phyloP scores from a whole-genome alignment of 2,888 invertebrate genomes.

The Agonopterix subpropinquella region DNA sequence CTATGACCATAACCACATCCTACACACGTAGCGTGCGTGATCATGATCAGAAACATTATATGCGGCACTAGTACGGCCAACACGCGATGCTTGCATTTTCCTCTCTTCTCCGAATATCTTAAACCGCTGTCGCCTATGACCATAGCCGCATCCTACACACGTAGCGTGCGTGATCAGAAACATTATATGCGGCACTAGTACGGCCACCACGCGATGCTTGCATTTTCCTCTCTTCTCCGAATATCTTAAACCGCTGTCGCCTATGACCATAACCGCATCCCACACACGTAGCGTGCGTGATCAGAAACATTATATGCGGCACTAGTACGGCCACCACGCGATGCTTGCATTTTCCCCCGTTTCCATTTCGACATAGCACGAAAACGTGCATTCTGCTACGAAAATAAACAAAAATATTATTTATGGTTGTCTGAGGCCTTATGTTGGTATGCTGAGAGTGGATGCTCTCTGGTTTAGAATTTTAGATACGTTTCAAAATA shows the following conservation, averaged over 20 bases:
- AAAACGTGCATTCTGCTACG: conserved; percentile 5
- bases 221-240: no score
- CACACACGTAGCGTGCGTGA: conserved; percentile 22
- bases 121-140: no score
- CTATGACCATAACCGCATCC: background rate
- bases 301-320: conserved; percentile 24
- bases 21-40: conserved; percentile 22
- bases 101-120: no score
- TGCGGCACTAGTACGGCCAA: conserved; percentile 10
- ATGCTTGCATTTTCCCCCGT: conserved; percentile 11
- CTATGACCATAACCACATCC: conserved; percentile 1
- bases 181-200: conserved; percentile 15
- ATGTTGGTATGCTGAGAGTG: background rate
- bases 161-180: conserved; percentile 29
- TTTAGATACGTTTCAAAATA: background rate
- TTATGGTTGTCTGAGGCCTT: conserved; percentile 2
- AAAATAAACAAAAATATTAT: conserved; percentile 9
- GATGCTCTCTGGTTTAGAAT: background rate
- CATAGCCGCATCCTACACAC: conserved; percentile 7
- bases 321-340: conserved; percentile 12
- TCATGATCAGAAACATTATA: conserved; percentile 28
- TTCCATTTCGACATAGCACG: conserved; percentile 2
- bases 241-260: no score
- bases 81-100: conserved; percentile 16
- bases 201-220: conserved; percentile 14